Conservation (phyloP, 2,888 invertebrate species). For the Tupiocoris notatus region DNA sequence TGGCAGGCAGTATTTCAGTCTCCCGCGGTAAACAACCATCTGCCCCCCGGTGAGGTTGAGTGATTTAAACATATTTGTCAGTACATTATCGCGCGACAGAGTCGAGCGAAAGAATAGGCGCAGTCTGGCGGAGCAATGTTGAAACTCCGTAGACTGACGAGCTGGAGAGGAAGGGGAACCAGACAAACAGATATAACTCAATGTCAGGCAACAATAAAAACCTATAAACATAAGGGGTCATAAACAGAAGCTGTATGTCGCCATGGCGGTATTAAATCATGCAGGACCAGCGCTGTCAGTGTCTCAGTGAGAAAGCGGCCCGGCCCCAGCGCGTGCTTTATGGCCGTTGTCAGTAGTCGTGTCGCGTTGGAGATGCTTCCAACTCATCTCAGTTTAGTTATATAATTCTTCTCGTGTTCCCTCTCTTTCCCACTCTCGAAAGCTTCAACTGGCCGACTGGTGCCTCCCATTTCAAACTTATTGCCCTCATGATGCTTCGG, state of each 20-base stretch:
- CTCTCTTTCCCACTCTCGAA: neutral
- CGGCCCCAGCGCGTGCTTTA: conserved; percentile 39
- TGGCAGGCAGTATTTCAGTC: conserved; percentile 41
- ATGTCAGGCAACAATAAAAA: conserved; percentile 44
- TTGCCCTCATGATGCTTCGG: neutral
- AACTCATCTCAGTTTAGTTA: conserved; percentile 21
- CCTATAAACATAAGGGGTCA: conserved; percentile 43
- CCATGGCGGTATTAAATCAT: conserved; percentile 40
- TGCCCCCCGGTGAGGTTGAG: conserved; percentile 38
- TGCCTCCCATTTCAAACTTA: neutral
- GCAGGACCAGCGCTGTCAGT: neutral
- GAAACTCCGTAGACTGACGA: neutral
- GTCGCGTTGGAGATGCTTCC: conserved; percentile 14
- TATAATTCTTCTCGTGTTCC: conserved; percentile 12
- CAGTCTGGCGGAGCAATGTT: neutral
- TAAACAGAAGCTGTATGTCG: conserved; percentile 41
- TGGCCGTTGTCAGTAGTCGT: conserved; percentile 35
- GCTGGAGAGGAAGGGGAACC: conserved; percentile 13
- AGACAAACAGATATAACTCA: conserved; percentile 43
- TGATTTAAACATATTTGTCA: conserved; percentile 46
- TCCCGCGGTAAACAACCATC: conserved; percentile 41
- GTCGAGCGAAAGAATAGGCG: neutral
- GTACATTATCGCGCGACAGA: conserved; percentile 43
- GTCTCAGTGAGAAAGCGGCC: neutral
- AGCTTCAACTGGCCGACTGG: neutral